Evolutionary conservation across 1,140 invertebrate species (phyloP), one percentile per base, ranked within the genome.

Genomic region (Oryctes rhinoceros): DNA sequence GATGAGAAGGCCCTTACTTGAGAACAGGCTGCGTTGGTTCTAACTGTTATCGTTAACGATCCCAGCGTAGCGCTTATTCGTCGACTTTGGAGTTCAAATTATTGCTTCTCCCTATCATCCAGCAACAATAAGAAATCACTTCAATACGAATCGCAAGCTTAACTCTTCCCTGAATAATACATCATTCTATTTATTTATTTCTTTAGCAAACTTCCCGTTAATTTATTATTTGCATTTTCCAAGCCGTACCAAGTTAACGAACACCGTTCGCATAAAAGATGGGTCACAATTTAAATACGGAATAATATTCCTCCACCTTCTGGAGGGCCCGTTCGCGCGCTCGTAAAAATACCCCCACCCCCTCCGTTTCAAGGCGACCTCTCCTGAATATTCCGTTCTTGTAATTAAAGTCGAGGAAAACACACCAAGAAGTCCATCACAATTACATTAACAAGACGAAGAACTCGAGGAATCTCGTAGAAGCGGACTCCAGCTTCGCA

Each of bases 341-440:
- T 62, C 53, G 4, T n/a, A 62, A 62, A 18, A 62, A 62, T 62
- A 5, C 13, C 53, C 53, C 53, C 53, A 13, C 4, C 20, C 13
- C 0, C 53, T 62, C 20, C 53, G 53, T 4, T n/a, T 62, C 13
- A 44, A 44, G 39, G 5, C 39, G 39, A 44, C 39, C 39, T 44
- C 39, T 44, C 39, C 39, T 62, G 53, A 62, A 62, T 62, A 62
- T 62, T 62, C 20, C 53, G 0, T 18, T 20, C 53, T 20, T 20
- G 53, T 62, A 62, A 62, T 62, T 62, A 62, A 62, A 62, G 53
- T 62, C 53, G 53, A 62, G 53, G 15, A 62, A 62, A 62, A 62
- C 53, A 62, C 53, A 15, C 53, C 53, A 15, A 62, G 13, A 62
- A 3, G 53, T 62, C 53, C 9, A 62, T 62, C 4, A 62, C 53